Conservation (phyloP, 2,888 invertebrate species). For the Lochmaea capreae region DNA sequence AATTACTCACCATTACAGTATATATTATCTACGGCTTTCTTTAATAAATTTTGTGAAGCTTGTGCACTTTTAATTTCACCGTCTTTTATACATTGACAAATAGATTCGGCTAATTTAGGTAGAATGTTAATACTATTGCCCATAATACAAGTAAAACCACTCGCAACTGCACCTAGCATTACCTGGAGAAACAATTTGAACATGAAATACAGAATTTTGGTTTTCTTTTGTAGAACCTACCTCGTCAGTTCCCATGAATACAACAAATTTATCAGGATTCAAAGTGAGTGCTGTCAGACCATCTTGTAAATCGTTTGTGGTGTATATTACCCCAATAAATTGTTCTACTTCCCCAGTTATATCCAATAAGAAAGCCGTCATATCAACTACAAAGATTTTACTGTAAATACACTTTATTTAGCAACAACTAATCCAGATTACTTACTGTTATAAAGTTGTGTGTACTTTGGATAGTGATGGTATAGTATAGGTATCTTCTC, state of each 20-base stretch:
- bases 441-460: conserved; percentile 77
- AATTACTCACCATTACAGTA: conserved; percentile 67
- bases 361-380: conserved; percentile 59
- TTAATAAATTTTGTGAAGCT: conserved; percentile 69
- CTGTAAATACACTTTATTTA: conserved; percentile 4
- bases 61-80: conserved; percentile 68
- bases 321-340: conserved; percentile 62
- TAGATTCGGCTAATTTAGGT: conserved; percentile 70
- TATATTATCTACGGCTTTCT: conserved; percentile 67
- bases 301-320: conserved; percentile 59
- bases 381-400: conserved; percentile 57
- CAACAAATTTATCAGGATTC: conserved; percentile 59
- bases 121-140: conserved; percentile 78
- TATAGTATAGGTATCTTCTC: conserved; percentile 80
- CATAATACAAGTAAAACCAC: conserved; percentile 80
- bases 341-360: conserved; percentile 62
- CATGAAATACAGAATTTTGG: not conserved
- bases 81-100: conserved; percentile 69
- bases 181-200: conserved; percentile 65
- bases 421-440: conserved; percentile 41
- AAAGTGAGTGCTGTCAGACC: conserved; percentile 57
- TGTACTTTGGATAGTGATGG: conserved; percentile 84
- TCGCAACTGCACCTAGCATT: conserved; percentile 73
- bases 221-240: conserved; percentile 44
- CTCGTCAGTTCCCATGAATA: conserved; percentile 62